Conservation (phyloP, 2,113 vertebrate genomes). For the Ahaetulla prasina region DNA sequence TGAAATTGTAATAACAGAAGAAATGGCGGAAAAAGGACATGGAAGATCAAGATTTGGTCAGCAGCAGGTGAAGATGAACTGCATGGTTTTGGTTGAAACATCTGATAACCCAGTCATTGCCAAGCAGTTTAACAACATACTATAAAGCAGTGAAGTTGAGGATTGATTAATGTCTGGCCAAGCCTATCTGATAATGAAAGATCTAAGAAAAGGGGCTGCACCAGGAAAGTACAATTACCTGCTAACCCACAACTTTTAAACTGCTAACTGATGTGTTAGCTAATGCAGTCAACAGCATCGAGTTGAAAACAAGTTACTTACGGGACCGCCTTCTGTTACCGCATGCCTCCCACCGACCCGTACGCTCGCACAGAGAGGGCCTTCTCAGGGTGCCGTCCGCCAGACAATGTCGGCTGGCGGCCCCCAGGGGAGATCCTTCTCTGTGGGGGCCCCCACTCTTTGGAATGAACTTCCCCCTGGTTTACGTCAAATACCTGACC, state of each 20-base stretch:
- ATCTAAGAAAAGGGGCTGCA: neutral
- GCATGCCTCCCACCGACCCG: too few relatives aligned
- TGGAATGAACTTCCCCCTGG: too few relatives aligned
- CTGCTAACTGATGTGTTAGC: neutral
- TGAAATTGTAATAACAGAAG: neutral
- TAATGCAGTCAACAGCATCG: neutral
- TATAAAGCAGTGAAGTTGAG: neutral
- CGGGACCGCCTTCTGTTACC: too few relatives aligned
- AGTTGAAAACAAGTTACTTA: neutral
- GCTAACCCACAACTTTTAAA: neutral
- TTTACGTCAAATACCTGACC: too few relatives aligned
- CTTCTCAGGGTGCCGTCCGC: too few relatives aligned
- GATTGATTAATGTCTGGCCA: neutral
- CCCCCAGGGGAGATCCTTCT: too few relatives aligned
- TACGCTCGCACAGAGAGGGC: too few relatives aligned
- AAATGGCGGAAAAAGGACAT: neutral
- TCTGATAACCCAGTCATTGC: neutral
- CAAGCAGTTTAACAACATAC: neutral
- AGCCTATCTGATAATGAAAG: neutral
- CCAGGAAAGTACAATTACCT: neutral
- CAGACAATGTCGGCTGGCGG: too few relatives aligned
- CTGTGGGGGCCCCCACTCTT: too few relatives aligned
- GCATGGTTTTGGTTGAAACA: neutral
- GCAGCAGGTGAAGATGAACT: neutral
- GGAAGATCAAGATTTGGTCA: neutral